Conservation (phyloP, 2,888 invertebrate genomes). For the Drosophila niveifrons region DNA sequence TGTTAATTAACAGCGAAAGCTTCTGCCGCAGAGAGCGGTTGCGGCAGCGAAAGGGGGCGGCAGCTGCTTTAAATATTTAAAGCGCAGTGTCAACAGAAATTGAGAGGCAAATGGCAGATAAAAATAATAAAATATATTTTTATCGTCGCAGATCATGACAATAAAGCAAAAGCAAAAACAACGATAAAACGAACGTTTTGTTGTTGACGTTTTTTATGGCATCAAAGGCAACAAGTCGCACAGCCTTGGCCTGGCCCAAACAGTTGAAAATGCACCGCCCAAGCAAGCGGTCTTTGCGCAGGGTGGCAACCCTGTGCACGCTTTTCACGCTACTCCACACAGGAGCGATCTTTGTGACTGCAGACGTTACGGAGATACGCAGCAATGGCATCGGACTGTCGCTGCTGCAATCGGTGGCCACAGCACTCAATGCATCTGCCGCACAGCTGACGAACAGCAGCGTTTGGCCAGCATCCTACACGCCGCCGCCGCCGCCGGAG, state of each 20-base stretch:
- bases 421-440: constrained; percentile 55
- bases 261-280: constrained; percentile 41
- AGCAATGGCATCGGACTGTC: constrained; percentile 58
- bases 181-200: background rate
- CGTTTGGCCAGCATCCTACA: constrained; percentile 86
- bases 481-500: background rate
- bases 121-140: constrained; percentile 29
- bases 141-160: constrained; percentile 13
- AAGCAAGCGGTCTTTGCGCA: background rate
- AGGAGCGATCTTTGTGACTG: background rate
- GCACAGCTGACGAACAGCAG: constrained; percentile 86
- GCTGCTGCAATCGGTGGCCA: constrained; percentile 57
- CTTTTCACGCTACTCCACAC: background rate
- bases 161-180: background rate
- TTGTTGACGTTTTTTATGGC: constrained; percentile 1
- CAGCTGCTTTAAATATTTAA: constrained; percentile 12
- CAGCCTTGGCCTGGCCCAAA: constrained; percentile 8
- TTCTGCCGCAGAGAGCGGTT: background rate
- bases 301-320: constrained; percentile 13
- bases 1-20: constrained; percentile 33
- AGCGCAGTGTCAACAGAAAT: constrained; percentile 31
- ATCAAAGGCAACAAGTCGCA: constrained; percentile 4
- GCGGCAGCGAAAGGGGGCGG: background rate
- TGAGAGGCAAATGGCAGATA: constrained; percentile 15
- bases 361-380: background rate